Evolutionary conservation across 2,888 invertebrate genomes (phyloP).

Genomic region (Ctena decussata): DNA sequence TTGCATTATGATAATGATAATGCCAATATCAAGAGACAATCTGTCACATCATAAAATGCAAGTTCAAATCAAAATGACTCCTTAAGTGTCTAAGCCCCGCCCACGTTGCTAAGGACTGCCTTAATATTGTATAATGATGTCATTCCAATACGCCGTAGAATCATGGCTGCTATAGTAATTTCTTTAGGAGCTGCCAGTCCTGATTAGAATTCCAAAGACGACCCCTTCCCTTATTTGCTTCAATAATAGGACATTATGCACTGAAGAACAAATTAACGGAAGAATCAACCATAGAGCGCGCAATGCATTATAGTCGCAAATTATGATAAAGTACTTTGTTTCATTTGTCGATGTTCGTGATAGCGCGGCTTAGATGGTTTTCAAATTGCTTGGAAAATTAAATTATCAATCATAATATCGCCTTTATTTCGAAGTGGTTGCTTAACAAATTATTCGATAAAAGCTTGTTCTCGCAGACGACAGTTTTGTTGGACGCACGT

Average conservation of each 20-base stretch:
- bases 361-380: constrained; percentile 61
- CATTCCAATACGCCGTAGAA: not conserved
- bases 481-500: constrained; percentile 1
- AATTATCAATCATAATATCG: constrained; percentile 66
- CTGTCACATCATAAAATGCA: not conserved
- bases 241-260: constrained; percentile 63
- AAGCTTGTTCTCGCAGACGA: not conserved
- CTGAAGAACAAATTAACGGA: constrained; percentile 57
- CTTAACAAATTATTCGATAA: constrained; percentile 35
- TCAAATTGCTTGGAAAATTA: constrained; percentile 67
- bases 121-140: not conserved
- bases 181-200: constrained; percentile 28
- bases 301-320: constrained; percentile 53
- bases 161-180: not conserved
- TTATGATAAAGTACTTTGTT: constrained; percentile 52
- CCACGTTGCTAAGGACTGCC: not conserved
- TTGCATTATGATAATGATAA: too few species aligned
- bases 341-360: constrained; percentile 35
- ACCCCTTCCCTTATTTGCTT: constrained; percentile 55
- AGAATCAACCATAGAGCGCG: constrained; percentile 48
- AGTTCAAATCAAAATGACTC: not conserved
- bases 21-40: too few species aligned
- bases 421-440: constrained; percentile 23
- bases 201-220: constrained; percentile 48
- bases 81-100: not conserved